phyloP scores from a whole-genome alignment of 1,140 invertebrate species.

The Polyergus mexicanus region DNA sequence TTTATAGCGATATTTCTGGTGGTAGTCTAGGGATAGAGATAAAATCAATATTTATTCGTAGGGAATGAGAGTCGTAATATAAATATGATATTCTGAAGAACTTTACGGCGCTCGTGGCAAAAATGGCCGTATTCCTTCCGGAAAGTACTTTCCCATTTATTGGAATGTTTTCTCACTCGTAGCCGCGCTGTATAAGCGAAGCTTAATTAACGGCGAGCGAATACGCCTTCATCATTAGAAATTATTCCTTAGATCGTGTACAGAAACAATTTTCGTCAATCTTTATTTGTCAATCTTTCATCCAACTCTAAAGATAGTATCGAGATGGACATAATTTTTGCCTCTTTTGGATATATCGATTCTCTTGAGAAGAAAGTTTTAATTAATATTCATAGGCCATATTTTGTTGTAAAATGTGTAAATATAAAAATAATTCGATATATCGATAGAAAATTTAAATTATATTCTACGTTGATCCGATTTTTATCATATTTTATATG shows the following conservation, averaged over 20 bases:
- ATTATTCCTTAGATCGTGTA: conserved; percentile 70
- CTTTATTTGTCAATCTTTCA: conserved; percentile 18
- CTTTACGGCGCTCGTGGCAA: conserved; percentile 49
- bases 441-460: not conserved
- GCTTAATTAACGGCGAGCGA: conserved; percentile 80
- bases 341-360: not conserved
- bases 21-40: conserved; percentile 25
- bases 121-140: conserved; percentile 30
- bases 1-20: conserved; percentile 27
- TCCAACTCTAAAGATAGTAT: not conserved
- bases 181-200: conserved; percentile 62
- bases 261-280: conserved; percentile 80
- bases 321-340: not conserved
- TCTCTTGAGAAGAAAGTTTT: not conserved
- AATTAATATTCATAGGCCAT: not conserved
- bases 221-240: conserved; percentile 83
- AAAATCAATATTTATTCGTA: conserved; percentile 56
- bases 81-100: conserved; percentile 51
- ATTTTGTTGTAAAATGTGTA: conserved; percentile 1
- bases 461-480: conserved; percentile 21
- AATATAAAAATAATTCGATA: not conserved
- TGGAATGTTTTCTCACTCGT: conserved; percentile 58
- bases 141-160: conserved; percentile 52
- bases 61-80: conserved; percentile 53
- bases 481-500: conserved; percentile 29